Evolutionary conservation across 2,888 invertebrate species (phyloP).

Genomic region (Lordiphosa andalusiaca): DNA sequence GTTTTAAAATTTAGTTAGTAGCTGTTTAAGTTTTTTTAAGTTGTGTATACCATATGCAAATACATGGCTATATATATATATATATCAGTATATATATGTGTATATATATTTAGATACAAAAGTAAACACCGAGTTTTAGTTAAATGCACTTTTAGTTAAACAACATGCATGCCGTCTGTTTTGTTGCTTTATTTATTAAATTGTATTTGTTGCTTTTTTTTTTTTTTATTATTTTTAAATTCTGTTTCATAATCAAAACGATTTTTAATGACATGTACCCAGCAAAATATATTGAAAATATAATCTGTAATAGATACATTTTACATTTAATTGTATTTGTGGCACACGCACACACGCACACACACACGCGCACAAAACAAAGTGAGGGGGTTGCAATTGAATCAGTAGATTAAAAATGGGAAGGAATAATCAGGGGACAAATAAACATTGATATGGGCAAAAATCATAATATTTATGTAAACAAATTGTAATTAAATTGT

Average conservation of each 20-base stretch:
- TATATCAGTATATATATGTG: conserved; percentile 16
- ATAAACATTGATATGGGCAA: too few relatives aligned
- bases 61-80: conserved; percentile 27
- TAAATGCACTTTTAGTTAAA: conserved; percentile 49
- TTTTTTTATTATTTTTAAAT: conserved; percentile 22
- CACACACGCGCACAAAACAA: not conserved
- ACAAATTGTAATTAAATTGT: too few relatives aligned
- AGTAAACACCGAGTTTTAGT: conserved; percentile 44
- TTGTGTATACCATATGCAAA: conserved; percentile 32
- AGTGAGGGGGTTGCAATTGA: too few relatives aligned
- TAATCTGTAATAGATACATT: conserved; percentile 34
- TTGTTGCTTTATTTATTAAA: conserved; percentile 20
- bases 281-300: conserved; percentile 46
- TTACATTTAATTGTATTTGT: conserved; percentile 16
- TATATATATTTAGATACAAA: conserved; percentile 36
- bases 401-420: too few relatives aligned
- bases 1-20: conserved; percentile 24
- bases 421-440: too few relatives aligned
- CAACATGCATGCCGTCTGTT: conserved; percentile 39
- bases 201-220: conserved; percentile 20
- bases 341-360: conserved; percentile 11
- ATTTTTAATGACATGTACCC: conserved; percentile 71
- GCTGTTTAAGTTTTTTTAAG: conserved; percentile 35
- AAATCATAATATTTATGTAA: too few relatives aligned
- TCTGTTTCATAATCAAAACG: conserved; percentile 30